Evolutionary conservation across 2,113 vertebrate genomes (phyloP), one percentile per base, ranked within the genome.

Genomic region (Dendrocopos noguchii): DNA sequence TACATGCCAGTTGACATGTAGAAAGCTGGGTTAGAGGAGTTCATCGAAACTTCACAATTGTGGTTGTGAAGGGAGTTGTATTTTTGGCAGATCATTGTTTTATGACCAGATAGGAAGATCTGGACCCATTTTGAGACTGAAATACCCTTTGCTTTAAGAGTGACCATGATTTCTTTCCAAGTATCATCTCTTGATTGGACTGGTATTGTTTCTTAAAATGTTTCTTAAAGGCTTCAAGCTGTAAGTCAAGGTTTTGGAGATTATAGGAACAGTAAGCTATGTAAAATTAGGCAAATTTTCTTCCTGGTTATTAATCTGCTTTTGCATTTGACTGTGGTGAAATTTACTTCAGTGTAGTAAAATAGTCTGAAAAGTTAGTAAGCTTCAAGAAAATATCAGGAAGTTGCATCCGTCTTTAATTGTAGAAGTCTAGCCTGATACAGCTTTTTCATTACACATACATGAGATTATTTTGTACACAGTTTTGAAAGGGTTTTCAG

Each of bases 401-500:
- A 71, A 80, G 36, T 4, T 52, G 52, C 44, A 80, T 44, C 36
- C 2, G 1, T 52, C 46, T 50, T 82, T 84, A 87, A 72, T 12
- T 7, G 6, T 55, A 47, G 64, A 89, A 82, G n/a, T 9, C 20
- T 33, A 61, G 25, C 29, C 24, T 39, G 19, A 64, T 57, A 29
- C 0, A 9, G 29, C 4, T 71, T 34, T 39, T 60, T 87, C 4
- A 0, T 80, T 74, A 20, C 9, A 29, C 3, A 2, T 60, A 31
- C 5, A 4, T 53, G 15, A 60, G 13, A 24, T 53, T 60, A 16
- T 52, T 34, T 56, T 79, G 19, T 10, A 19, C 4, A 1, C 39
- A 46, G 6, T 12, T 91, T 81, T 82, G 34, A 57, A 57, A 76
- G 56, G 5, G 2, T 34, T 84, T 90, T 52, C 27, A 46, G 6